Base-by-base conservation (phyloP, 2,888 invertebrate genomes). In the Spodoptera exigua region DNA sequence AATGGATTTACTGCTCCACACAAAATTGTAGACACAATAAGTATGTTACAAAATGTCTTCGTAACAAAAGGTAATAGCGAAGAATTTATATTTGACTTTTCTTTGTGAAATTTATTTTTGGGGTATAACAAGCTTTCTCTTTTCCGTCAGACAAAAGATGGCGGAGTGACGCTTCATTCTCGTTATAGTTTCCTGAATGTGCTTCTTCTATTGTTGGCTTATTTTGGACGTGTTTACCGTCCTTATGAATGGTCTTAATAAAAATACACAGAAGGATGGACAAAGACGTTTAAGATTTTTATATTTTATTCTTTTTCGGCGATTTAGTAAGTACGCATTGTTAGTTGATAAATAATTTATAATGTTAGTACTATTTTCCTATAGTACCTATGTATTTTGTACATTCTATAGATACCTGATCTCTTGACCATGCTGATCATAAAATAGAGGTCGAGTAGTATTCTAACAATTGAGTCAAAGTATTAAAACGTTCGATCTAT, bases 1-100 rank as follows among this genome's bases (percentile, higher is more conserved):
- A 86, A 86, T 82, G 77, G 79, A 76, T 82, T 80, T 78, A 82
- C 76, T 76, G 73, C 61, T 74, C 73, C 74, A 74, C 73, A 78
- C 73, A 79, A 69, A 78, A 78, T 66, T 56, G 60, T 71, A 62
- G 70, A 51, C 69, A 76, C 69, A 78, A 78, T 76, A 76, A 75
- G 70, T 65, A 66, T 68, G 62, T 70, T 64, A 66, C 49, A 68
- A 73, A 79, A 72, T 70, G 69, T 70, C 62, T 61, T 45, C 60
- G 39, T 35, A 44, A 61, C 65, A 63, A 57, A 67, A 71, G 51
- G 67, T 77, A 71, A 72, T 66, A 37, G 63, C 57, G 44, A 18
- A 45, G 64, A 68, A 64, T 63, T 62, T 67, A 65, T 66, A 62
- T 72, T 70, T 58, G 58, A 69, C 55, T 60, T 70, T 64, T 64